Conservation (phyloP, 1,140 invertebrate genomes). For the Penaeus indicus region DNA sequence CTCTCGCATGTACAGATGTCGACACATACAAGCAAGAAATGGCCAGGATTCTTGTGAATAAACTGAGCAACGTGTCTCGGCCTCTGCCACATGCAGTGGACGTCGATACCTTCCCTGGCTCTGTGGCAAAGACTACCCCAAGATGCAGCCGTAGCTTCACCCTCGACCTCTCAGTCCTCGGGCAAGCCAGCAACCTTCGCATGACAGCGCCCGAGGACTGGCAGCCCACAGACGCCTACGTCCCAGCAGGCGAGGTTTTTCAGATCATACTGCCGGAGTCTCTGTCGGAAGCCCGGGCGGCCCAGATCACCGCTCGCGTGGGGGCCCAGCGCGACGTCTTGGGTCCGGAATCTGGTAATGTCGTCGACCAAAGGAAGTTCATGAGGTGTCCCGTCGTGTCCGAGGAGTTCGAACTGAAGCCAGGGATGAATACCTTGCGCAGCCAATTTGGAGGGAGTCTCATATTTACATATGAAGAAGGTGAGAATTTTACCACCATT, state of each 20-base stretch:
- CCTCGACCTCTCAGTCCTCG: not conserved
- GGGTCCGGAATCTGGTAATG: slow-evolving; percentile 7
- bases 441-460: slow-evolving; percentile 48
- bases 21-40: slow-evolving; percentile 36
- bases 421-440: slow-evolving; percentile 28
- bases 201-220: slow-evolving; percentile 45
- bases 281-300: not conserved
- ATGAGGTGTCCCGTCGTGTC: slow-evolving; percentile 38
- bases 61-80: not conserved
- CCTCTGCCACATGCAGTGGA: slow-evolving; percentile 10
- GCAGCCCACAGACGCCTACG: slow-evolving; percentile 40
- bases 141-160: not conserved
- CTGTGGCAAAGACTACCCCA: slow-evolving; percentile 6
- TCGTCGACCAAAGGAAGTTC: not conserved
- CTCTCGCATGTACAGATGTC: not conserved
- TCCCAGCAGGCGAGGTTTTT: slow-evolving; percentile 24
- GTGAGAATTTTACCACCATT: not conserved
- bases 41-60: slow-evolving; percentile 31
- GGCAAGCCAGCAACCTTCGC: slow-evolving; percentile 28
- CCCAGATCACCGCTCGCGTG: slow-evolving; percentile 39
- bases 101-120: slow-evolving; percentile 26
- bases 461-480: slow-evolving; percentile 36
- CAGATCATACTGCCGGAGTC: slow-evolving; percentile 13
- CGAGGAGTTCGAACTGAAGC: slow-evolving; percentile 39
- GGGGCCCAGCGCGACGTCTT: slow-evolving; percentile 37